phyloP scores from a whole-genome alignment of 2,888 invertebrate genomes.

The Nomada lathburiana region DNA sequence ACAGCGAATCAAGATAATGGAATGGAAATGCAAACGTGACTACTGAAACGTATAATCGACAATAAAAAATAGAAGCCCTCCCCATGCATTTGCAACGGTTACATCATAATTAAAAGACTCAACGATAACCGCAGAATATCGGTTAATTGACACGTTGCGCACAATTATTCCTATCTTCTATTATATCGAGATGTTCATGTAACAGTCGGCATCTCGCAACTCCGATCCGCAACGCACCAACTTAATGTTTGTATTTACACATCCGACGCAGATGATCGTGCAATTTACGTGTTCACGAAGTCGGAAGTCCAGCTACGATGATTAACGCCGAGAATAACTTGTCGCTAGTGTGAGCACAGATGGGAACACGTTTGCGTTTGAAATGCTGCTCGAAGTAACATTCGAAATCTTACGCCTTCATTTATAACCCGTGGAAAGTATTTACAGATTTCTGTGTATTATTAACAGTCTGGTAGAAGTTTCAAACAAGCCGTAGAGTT shows the following conservation, averaged over 20 bases:
- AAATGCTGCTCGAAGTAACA: background rate
- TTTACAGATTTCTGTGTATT: background rate
- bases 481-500: background rate
- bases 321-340: conserved; percentile 29
- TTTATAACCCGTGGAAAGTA: background rate
- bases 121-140: conserved; percentile 11
- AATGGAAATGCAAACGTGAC: background rate
- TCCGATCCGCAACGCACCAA: background rate
- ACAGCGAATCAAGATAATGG: too few species aligned
- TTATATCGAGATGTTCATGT: conserved; percentile 11
- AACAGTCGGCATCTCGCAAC: conserved; percentile 7
- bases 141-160: conserved; percentile 55
- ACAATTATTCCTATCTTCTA: conserved; percentile 50
- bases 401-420: background rate
- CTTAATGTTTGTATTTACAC: conserved; percentile 18
- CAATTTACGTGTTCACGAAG: conserved; percentile 15
- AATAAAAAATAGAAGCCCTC: background rate
- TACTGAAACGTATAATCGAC: background rate
- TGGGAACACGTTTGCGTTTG: background rate
- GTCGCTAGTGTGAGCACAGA: background rate
- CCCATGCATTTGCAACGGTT: conserved; percentile 33
- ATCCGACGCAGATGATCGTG: conserved; percentile 11
- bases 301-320: conserved; percentile 12
- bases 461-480: background rate
- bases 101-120: conserved; percentile 52